A percentile compares a stretch with the other conserved stretches of the same genome.
These are phyloP conservation scores for Fabriciana adippe DNA, from an alignment of 2,888 invertebrate species.

Conservation along the genomic window DNA sequence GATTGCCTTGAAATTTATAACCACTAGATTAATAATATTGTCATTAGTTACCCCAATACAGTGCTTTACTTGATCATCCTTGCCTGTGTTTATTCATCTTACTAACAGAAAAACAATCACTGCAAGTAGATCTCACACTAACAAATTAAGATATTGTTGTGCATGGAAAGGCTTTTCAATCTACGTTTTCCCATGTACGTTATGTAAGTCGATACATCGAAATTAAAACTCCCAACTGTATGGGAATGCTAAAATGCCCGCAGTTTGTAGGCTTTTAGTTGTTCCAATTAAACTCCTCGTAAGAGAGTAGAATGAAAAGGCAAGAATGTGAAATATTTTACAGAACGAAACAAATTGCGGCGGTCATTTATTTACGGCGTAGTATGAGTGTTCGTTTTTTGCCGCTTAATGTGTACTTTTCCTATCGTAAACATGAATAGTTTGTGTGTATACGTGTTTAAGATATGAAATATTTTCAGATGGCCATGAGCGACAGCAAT, in stretches of 20 bases:
- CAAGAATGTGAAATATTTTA: conserved; percentile 8
- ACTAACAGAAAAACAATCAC: conserved; percentile 73
- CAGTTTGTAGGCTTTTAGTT: conserved; percentile 12
- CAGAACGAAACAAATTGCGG: conserved; percentile 6
- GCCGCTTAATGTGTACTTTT: conserved; percentile 13
- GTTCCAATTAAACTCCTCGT: conserved; percentile 5
- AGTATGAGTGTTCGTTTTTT: conserved; percentile 12
- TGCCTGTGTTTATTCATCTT: conserved; percentile 82
- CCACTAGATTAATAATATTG: conserved; percentile 78
- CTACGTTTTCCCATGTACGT: conserved; percentile 38
- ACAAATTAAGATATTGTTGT: conserved; percentile 59
- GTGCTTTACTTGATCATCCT: conserved; percentile 83
- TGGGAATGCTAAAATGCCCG: conserved; percentile 29
- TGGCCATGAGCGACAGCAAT: conserved; percentile 84
- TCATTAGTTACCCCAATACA: conserved; percentile 79
- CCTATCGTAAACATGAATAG: neutral
- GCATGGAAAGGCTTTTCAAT: conserved; percentile 72
- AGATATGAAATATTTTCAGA: conserved; percentile 68
- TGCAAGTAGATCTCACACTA: conserved; percentile 75
- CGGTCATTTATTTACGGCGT: conserved; percentile 3
- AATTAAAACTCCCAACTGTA: conserved; percentile 36
- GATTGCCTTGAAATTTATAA: conserved; percentile 80
- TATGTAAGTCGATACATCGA: conserved; percentile 44
- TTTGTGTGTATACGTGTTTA: neutral
- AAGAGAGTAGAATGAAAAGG: conserved; percentile 14